phyloP scores from a whole-genome alignment of 2,797 vertebrate genomes.

The Schizopygopsis pylzovi region DNA sequence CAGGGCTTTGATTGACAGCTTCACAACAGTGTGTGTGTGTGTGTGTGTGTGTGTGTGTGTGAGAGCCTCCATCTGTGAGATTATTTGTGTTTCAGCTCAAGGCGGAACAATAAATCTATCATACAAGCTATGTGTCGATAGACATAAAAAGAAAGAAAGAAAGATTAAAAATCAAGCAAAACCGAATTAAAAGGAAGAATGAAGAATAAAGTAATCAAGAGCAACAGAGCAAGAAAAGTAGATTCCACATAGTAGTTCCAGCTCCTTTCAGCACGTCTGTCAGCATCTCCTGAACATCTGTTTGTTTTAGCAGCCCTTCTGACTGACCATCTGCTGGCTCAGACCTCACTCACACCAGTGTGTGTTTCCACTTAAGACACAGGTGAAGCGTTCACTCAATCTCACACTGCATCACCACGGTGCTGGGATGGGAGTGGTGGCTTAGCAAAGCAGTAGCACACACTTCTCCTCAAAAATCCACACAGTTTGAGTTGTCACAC shows the following conservation, averaged over 20 bases:
- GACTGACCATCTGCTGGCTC: conserved; percentile 71
- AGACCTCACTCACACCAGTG: conserved; percentile 52
- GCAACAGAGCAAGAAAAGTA: not conserved
- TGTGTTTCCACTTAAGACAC: conserved; percentile 53
- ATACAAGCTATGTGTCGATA: conserved; percentile 24
- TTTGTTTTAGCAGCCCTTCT: conserved; percentile 74
- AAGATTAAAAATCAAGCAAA: not conserved
- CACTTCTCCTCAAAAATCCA: not conserved
- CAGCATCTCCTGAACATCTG: conserved; percentile 70
- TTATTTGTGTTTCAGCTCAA: conserved; percentile 77
- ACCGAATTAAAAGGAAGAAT: not conserved
- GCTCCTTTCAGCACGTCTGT: conserved; percentile 67
- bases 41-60: not conserved
- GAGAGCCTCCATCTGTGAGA: conserved; percentile 61
- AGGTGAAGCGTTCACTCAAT: not conserved
- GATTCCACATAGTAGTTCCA: conserved; percentile 49
- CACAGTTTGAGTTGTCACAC: not conserved
- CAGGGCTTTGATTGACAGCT: conserved; percentile 74
- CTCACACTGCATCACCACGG: not conserved
- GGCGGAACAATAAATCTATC: conserved; percentile 73
- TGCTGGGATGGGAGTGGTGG: not conserved
- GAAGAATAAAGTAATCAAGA: not conserved
- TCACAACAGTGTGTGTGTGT: conserved; percentile 49
- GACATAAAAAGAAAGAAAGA: not conserved
- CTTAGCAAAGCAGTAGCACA: not conserved